Evolutionary conservation across 2,888 invertebrate genomes (phyloP).

Genomic region (Iphiclides podalirius): DNA sequence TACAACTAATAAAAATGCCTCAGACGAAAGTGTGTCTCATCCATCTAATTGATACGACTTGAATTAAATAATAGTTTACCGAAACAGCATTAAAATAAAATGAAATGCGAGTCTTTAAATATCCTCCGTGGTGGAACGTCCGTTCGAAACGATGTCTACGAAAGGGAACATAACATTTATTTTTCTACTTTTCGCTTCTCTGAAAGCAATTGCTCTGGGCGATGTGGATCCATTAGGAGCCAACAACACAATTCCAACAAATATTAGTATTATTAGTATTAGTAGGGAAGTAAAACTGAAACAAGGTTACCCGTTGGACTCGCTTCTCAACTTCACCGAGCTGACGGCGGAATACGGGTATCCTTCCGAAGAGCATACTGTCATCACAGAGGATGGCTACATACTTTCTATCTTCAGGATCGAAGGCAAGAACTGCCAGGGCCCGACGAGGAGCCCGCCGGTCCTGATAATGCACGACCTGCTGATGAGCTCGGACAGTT

Average conservation of each 20-base stretch:
- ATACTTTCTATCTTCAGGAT: constrained; percentile 34
- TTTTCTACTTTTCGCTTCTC: neutral
- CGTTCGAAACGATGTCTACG: neutral
- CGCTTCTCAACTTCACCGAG: constrained; percentile 24
- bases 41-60: too few species aligned
- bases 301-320: neutral
- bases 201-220: too few species aligned
- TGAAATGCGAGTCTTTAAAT: too few species aligned
- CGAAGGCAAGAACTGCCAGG: constrained; percentile 26
- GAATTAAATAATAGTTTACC: too few species aligned
- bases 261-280: too few species aligned
- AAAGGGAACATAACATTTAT: neutral
- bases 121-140: too few species aligned
- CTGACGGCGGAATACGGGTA: constrained; percentile 26
- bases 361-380: constrained; percentile 25
- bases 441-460: constrained; percentile 34
- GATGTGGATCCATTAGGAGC: too few species aligned
- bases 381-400: constrained; percentile 36
- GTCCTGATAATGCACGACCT: constrained; percentile 54
- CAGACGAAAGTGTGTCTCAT: too few species aligned
- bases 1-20: too few species aligned
- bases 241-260: too few species aligned
- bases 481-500: constrained; percentile 48
- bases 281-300: neutral
- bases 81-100: too few species aligned